Percentiles rank a stretch among this genome's conserved stretches.
Evolutionary conservation across 1,140 invertebrate genomes (phyloP).

Genomic region (Drosophila dunni): DNA sequence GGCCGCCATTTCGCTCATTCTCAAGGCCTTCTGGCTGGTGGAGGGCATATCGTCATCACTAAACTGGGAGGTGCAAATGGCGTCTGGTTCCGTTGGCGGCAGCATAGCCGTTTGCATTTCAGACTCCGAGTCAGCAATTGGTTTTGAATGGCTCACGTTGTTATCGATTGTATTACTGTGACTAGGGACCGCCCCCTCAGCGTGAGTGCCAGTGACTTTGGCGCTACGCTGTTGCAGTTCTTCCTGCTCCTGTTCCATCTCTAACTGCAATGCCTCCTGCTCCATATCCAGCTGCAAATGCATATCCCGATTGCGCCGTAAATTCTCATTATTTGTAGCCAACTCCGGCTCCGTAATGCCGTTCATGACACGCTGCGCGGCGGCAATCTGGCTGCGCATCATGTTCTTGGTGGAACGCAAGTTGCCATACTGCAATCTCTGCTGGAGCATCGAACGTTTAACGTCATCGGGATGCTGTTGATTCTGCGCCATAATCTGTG

Average conservation of each 20-base stretch:
- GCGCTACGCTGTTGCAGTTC: too few relatives aligned
- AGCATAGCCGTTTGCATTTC: slow-evolving; percentile 40
- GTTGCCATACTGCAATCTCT: slow-evolving; percentile 54
- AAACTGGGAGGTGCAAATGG: neutral
- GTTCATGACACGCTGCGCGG: slow-evolving; percentile 20
- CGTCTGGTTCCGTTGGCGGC: slow-evolving; percentile 12
- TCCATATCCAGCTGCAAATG: neutral
- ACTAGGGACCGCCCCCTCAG: too few relatives aligned
- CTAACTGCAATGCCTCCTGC: too few relatives aligned
- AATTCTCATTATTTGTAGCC: neutral
- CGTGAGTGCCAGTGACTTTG: too few relatives aligned
- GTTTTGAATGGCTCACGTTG: neutral
- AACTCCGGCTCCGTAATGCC: slow-evolving; percentile 1
- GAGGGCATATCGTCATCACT: slow-evolving; percentile 19
- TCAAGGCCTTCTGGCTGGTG: slow-evolving; percentile 22
- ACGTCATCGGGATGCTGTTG: slow-evolving; percentile 24
- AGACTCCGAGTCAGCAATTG: slow-evolving; percentile 13
- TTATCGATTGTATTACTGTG: neutral
- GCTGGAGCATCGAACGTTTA: slow-evolving; percentile 46
- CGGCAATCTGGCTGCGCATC: slow-evolving; percentile 26
- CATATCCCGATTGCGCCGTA: neutral
- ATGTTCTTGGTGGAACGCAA: slow-evolving; percentile 50
- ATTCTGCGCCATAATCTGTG: neutral
- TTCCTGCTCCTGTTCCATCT: too few relatives aligned
- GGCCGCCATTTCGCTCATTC: neutral